Conservation (phyloP, 1,140 invertebrate species). For the Drosophila hydei region DNA sequence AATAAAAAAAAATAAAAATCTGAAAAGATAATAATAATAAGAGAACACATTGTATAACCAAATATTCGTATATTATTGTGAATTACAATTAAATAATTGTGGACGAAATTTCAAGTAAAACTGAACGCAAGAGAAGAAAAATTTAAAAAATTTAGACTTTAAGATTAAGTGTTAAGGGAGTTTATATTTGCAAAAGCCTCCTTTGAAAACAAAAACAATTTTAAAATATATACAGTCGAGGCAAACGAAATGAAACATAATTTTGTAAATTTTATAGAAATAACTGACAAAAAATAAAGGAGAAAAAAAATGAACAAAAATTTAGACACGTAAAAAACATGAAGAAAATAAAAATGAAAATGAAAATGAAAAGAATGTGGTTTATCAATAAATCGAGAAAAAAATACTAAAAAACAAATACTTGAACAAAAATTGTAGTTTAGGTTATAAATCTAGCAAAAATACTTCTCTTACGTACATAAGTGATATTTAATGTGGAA, state of each 20-base stretch:
- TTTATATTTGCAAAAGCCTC: slow-evolving; percentile 55
- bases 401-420: slow-evolving; percentile 39
- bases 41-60: slow-evolving; percentile 39
- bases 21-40: slow-evolving; percentile 1
- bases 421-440: slow-evolving; percentile 70
- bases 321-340: slow-evolving; percentile 47
- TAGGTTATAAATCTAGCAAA: slow-evolving; percentile 69
- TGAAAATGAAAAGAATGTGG: slow-evolving; percentile 30
- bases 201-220: slow-evolving; percentile 37
- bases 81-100: slow-evolving; percentile 48
- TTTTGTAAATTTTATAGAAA: slow-evolving; percentile 84
- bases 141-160: slow-evolving; percentile 48
- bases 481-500: slow-evolving; percentile 78
- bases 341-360: slow-evolving; percentile 47
- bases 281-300: slow-evolving; percentile 57
- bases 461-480: slow-evolving; percentile 75
- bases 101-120: slow-evolving; percentile 46
- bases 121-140: slow-evolving; percentile 31
- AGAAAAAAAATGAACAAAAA: slow-evolving; percentile 46
- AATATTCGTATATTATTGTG: slow-evolving; percentile 50
- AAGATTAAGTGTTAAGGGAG: slow-evolving; percentile 67
- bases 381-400: slow-evolving; percentile 53
- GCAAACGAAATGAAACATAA: slow-evolving; percentile 61
- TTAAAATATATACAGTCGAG: slow-evolving; percentile 40
- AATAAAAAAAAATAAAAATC: slow-evolving; percentile 44